A percentile compares a stretch with the other conserved stretches of the same genome.
Evolutionary conservation across 2,113 vertebrate genomes (phyloP).

Genomic region (Spilogale gracilis): DNA sequence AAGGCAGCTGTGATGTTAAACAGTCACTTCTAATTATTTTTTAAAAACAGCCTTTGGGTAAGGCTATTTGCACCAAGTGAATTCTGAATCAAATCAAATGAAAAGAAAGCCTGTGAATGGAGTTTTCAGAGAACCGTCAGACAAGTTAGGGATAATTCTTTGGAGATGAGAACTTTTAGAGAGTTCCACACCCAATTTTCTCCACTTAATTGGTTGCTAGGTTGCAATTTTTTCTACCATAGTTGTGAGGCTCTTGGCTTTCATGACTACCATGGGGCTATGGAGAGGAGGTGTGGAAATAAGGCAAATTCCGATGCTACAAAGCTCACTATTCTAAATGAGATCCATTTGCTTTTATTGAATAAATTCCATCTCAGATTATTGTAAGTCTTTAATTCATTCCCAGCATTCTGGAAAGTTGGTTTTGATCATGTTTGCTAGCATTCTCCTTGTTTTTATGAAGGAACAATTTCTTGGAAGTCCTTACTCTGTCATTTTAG

Average conservation of each 20-base stretch:
- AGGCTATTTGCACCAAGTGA: background rate
- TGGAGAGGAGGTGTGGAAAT: background rate
- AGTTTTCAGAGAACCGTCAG: background rate
- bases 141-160: background rate
- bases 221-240: background rate
- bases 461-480: background rate
- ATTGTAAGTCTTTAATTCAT: background rate
- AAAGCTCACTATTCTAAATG: background rate
- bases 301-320: background rate
- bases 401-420: background rate
- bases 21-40: background rate
- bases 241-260: background rate
- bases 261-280: background rate
- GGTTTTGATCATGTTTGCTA: background rate
- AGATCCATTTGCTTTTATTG: background rate
- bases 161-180: background rate
- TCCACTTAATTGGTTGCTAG: background rate
- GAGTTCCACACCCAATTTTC: background rate
- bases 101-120: background rate
- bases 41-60: background rate
- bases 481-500: background rate
- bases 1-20: background rate
- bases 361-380: background rate
- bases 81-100: background rate
- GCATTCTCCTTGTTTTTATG: background rate